A percentile compares a stretch with the other conserved stretches of the same genome.
These are phyloP conservation scores for Hermaeophaga mercurialis DNA, from an alignment of 2,888 invertebrate genomes.

Conservation along the genomic window DNA sequence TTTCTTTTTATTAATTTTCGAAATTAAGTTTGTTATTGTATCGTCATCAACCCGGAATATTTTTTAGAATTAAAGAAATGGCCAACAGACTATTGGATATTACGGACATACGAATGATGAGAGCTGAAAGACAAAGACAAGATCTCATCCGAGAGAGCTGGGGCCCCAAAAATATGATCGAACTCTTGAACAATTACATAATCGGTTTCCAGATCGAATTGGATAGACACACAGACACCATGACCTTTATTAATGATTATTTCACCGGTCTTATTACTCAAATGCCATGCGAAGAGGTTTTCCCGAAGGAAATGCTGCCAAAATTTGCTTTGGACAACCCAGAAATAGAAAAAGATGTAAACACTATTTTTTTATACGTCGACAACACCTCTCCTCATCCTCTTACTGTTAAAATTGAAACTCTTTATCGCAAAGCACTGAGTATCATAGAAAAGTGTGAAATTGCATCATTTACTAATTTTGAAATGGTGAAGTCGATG, in stretches of 20 bases:
- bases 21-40: too few species aligned
- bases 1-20: too few species aligned
- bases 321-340: conserved; percentile 25
- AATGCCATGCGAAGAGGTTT: conserved; percentile 58
- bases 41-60: not conserved
- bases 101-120: conserved; percentile 63
- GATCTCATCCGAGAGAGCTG: conserved; percentile 64
- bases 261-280: conserved; percentile 55
- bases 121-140: conserved; percentile 62
- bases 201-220: conserved; percentile 67
- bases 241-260: conserved; percentile 58
- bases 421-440: conserved; percentile 5
- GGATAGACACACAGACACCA: conserved; percentile 60
- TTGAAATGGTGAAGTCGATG: conserved; percentile 9
- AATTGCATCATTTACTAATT: conserved; percentile 7
- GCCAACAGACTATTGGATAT: conserved; percentile 60
- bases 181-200: conserved; percentile 63
- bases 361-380: conserved; percentile 1
- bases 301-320: conserved; percentile 54
- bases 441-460: conserved; percentile 12
- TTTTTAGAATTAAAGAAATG: conserved; percentile 54
- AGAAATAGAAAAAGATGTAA: conserved; percentile 7
- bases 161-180: conserved; percentile 62
- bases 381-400: conserved; percentile 37
- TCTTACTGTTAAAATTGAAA: not conserved